These are phyloP conservation scores for Lethenteron camtschaticum DNA, from an alignment of 2,113 vertebrate genomes.

Conservation along the genomic window DNA sequence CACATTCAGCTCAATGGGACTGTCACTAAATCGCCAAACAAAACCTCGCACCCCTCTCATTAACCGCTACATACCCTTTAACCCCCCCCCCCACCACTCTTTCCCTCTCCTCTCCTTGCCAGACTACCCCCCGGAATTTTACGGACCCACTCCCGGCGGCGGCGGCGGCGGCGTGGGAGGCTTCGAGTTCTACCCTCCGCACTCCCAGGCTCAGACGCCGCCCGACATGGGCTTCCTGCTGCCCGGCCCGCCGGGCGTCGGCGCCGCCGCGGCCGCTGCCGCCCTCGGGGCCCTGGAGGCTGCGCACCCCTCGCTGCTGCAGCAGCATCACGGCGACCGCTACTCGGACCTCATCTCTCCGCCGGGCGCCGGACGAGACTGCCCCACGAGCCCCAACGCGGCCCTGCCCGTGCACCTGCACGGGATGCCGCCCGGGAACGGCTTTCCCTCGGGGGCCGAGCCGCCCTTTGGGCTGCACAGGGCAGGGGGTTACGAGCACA, in stretches of 20 bases:
- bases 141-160: background rate
- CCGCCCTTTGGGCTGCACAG: background rate
- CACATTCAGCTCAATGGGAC: too few relatives aligned
- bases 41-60: too few relatives aligned
- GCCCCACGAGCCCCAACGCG: background rate
- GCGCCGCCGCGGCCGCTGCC: background rate
- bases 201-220: background rate
- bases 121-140: background rate
- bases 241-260: background rate
- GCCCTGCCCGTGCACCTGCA: background rate
- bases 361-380: background rate
- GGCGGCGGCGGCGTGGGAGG: background rate
- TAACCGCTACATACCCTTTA: background rate
- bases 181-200: background rate
- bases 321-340: background rate
- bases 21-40: too few relatives aligned
- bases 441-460: background rate
- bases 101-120: background rate
- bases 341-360: background rate
- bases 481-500: background rate
- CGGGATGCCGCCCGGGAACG: background rate
- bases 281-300: too few relatives aligned
- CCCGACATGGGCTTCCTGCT: slow-evolving; percentile 4
- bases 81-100: background rate
- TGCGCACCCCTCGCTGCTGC: too few relatives aligned